Evolutionary conservation across 1,140 invertebrate species (phyloP), one percentile per base, ranked within the genome.

Genomic region (Ceratina japonica): DNA sequence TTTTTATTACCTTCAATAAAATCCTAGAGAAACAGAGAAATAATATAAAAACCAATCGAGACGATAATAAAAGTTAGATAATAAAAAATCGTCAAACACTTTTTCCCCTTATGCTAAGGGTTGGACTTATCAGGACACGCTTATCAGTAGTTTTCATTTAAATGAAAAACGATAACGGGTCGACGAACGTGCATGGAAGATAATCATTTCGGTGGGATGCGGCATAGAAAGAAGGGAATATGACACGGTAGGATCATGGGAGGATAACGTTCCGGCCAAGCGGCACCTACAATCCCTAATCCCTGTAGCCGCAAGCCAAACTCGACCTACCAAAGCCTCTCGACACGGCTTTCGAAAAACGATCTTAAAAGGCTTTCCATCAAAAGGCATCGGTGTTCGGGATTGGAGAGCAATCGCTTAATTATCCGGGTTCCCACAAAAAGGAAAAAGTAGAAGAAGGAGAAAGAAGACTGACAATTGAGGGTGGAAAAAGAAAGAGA

Each of bases 321-420:
- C 75, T 64, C 75, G 31, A 63, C 75, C 49, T 72, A 78, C 75
- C 68, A 78, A 78, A 78, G 75, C 75, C 69, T 24, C 69, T 51
- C 49, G 68, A 77, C 75, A 62, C 58, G 20, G 37, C 37, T 74
- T 72, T 72, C 24, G 51, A 78, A 78, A 78, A 76, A 59, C 68
- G 75, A 72, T 78, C 75, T 78, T 78, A 72, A 78, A 78, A 78
- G 75, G 59, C 75, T 72, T 51, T 72, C 20, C 59, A 62, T 78
- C 75, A 78, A 78, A 78, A 59, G 63, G 59, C 75, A 70, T 70
- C 75, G 37, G 52, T 18, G 31, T 16, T 51, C 27, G 51, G 59
- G 61, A 78, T 78, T 72, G 58, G 59, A 72, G 44, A 63, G 75
- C 80, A 73, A 82, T 80, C 84, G 83, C 80, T 86, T 85, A 80